Evolutionary conservation across 1,140 invertebrate genomes (phyloP).

Genomic region (Babylonia areolata): DNA sequence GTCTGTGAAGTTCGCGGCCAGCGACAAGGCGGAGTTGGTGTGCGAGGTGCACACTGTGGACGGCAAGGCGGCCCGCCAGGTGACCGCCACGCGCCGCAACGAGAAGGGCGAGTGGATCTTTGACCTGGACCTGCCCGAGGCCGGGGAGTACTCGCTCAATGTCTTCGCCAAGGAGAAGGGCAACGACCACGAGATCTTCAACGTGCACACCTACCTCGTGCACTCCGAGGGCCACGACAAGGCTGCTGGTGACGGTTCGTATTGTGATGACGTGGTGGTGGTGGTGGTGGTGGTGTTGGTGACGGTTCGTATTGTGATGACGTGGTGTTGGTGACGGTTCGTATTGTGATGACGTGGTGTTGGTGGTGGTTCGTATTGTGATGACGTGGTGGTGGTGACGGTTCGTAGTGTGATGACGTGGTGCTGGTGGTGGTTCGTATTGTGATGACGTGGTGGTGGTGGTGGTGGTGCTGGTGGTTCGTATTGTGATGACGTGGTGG

Average conservation of each 20-base stretch:
- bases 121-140: constrained; percentile 64
- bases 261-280: no score
- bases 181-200: constrained; percentile 60
- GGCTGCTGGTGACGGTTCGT: constrained; percentile 17
- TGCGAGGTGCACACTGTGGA: constrained; percentile 69
- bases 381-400: no score
- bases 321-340: no score
- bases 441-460: no score
- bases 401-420: no score
- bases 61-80: constrained; percentile 57
- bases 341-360: no score
- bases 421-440: no score
- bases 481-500: no score
- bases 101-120: constrained; percentile 65
- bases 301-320: no score
- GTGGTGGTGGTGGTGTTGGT: no score
- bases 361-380: no score
- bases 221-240: constrained; percentile 58
- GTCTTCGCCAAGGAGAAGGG: constrained; percentile 66
- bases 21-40: constrained; percentile 61
- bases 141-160: constrained; percentile 72
- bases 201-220: constrained; percentile 69
- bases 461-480: no score
- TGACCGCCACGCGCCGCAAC: constrained; percentile 51
- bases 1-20: constrained; percentile 58